Evolutionary conservation across 2,797 vertebrate species (phyloP).

Genomic region (Lepilemur septentrionalis): DNA sequence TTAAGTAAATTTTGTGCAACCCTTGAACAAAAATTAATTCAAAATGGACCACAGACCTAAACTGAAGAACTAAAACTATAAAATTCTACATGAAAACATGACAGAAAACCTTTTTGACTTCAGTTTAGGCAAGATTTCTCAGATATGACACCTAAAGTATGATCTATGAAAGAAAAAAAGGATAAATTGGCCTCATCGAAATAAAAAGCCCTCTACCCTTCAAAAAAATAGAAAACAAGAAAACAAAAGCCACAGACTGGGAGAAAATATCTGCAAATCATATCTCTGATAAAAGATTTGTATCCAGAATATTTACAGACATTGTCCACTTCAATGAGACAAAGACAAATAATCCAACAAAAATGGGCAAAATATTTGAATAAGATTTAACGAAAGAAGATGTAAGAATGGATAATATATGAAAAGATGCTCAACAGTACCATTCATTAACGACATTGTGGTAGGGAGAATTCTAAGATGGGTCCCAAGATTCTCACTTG

Average conservation of each 20-base stretch:
- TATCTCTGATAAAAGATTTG: not conserved
- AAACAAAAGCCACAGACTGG: not conserved
- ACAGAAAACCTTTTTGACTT: not conserved
- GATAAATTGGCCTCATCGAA: not conserved
- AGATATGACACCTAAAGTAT: not conserved
- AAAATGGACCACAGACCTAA: not conserved
- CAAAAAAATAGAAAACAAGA: not conserved
- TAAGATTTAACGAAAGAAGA: not conserved
- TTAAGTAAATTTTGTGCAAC: not conserved
- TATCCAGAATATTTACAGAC: not conserved
- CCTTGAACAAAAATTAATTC: not conserved
- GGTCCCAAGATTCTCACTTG: not conserved
- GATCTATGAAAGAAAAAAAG: not conserved
- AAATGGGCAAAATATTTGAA: not conserved
- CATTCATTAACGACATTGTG: not conserved
- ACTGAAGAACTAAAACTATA: constrained; percentile 5
- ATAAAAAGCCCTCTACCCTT: not conserved
- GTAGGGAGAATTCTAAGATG: not conserved
- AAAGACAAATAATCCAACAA: not conserved
- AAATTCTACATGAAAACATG: not conserved
- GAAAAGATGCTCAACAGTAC: not conserved
- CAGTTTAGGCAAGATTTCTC: not conserved
- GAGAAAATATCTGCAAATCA: not conserved
- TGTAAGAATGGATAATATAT: not conserved
- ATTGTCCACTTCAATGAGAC: not conserved